A percentile compares a stretch with the other conserved stretches of the same genome.
These are phyloP conservation scores for Salvelinus alpinus DNA, from an alignment of 2,113 vertebrate genomes.

Conservation along the genomic window DNA sequence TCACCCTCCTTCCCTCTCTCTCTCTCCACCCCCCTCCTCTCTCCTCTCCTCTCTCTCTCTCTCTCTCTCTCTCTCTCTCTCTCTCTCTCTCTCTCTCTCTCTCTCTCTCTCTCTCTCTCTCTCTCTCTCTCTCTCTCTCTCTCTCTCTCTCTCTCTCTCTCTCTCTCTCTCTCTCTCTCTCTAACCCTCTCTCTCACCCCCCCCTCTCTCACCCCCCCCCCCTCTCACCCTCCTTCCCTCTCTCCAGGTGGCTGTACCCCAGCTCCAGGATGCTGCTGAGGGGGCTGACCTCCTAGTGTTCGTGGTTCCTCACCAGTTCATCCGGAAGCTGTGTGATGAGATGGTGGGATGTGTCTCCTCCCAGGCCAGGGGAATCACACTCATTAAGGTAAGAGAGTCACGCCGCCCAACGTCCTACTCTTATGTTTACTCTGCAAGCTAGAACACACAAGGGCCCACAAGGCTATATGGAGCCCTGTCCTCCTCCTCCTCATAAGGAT, in stretches of 20 bases:
- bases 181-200: neutral
- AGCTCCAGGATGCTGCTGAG: constrained; percentile 82
- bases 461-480: too few relatives aligned
- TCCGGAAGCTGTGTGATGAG: constrained; percentile 84
- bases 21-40: too few relatives aligned
- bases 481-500: too few relatives aligned
- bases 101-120: too few relatives aligned
- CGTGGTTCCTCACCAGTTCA: constrained; percentile 93
- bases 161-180: neutral
- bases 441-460: too few relatives aligned
- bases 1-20: too few relatives aligned
- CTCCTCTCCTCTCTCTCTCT: too few relatives aligned
- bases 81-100: neutral
- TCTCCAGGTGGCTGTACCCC: constrained; percentile 82
- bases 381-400: constrained; percentile 83
- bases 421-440: too few relatives aligned
- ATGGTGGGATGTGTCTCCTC: constrained; percentile 80
- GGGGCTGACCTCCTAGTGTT: constrained; percentile 88
- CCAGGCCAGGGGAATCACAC: constrained; percentile 83
- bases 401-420: too few relatives aligned
- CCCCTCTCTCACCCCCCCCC: too few relatives aligned
- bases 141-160: too few relatives aligned
- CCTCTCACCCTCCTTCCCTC: neutral
- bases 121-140: too few relatives aligned
- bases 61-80: neutral